Evolutionary conservation across 2,113 vertebrate species (phyloP), one percentile per base, ranked within the genome.

Genomic region (Aegypius monachus): DNA sequence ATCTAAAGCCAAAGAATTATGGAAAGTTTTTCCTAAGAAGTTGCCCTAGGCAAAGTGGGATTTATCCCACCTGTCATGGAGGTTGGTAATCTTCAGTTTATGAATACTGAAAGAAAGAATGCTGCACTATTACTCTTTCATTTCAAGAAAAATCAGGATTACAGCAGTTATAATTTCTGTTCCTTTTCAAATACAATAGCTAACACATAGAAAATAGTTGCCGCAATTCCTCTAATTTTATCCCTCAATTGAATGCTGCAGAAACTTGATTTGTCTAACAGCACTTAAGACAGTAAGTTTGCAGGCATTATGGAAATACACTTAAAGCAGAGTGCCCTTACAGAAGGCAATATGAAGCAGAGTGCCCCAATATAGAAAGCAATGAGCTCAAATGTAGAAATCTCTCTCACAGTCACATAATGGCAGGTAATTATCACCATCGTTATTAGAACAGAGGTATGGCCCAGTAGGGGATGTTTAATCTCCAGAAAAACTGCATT

Each of bases 391-490:
- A 88, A 91, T 43, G 32, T 68, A 80, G 73, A 73, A 89, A 43
- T 75, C 11, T 68, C 68, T 92, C 73, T 84, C 40, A 38, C 65
- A 91, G 67, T 52, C 71, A 42, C 66, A 47, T 82, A 93, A 91
- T 50, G 71, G 70, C 70, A 85, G 58, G 58, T 91, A 94, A 95
- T 96, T 95, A 95, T 75, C 86, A 70, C n/a, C 65, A 61, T 21
- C 1, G 0, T 66, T 82, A 80, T 58, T 86, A 70, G n/a, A 45
- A 32, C 26, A 62, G 71, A 94, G 59, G 42, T 45, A 66, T 52
- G 31, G 81, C 81, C 77, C 78, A 87, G 65, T 14, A 77, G 89
- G 62, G 58, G 81, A 82, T 80, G 78, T 70, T 80, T 87, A 71
- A 90, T 90, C 67, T 79, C 50, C 79, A 94, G 62, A 53, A 91